Conservation (phyloP, 2,888 invertebrate genomes). For the Coelopa pilipes region DNA sequence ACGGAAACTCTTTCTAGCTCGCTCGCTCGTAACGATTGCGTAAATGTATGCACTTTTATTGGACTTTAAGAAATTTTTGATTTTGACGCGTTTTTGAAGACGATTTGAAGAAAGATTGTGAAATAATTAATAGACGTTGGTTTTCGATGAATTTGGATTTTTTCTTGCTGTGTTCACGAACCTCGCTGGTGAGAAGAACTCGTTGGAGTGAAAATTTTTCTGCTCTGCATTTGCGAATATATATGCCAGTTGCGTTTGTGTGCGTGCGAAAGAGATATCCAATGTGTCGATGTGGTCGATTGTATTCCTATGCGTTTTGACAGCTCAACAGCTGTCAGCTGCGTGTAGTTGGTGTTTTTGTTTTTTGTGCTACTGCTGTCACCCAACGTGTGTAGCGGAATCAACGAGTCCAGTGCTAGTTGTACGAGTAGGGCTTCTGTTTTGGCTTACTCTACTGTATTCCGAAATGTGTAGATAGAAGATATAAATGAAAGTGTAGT, state of each 20-base stretch:
- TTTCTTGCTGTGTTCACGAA: not conserved
- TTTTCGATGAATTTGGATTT: not conserved
- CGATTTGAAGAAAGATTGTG: not conserved
- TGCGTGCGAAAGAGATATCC: conserved; percentile 11
- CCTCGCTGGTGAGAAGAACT: conserved; percentile 23
- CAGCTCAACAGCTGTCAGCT: conserved; percentile 31
- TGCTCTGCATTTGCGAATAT: conserved; percentile 27
- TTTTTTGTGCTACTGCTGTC: no score
- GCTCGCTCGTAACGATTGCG: not conserved
- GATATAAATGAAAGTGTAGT: no score
- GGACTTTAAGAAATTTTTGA: conserved; percentile 7
- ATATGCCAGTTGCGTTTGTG: conserved; percentile 7
- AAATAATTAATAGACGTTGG: not conserved
- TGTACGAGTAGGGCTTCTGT: no score
- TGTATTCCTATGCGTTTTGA: not conserved
- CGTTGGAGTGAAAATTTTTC: conserved; percentile 33
- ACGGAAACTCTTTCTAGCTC: not conserved
- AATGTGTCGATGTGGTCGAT: not conserved
- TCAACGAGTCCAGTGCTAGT: no score
- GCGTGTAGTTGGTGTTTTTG: not conserved
- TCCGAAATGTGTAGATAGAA: no score
- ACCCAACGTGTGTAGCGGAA: no score
- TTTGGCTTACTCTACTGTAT: no score
- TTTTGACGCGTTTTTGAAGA: conserved; percentile 5
- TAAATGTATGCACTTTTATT: conserved; percentile 9